phyloP scores from a whole-genome alignment of 2,113 vertebrate species.

The Nycticorax nycticorax region DNA sequence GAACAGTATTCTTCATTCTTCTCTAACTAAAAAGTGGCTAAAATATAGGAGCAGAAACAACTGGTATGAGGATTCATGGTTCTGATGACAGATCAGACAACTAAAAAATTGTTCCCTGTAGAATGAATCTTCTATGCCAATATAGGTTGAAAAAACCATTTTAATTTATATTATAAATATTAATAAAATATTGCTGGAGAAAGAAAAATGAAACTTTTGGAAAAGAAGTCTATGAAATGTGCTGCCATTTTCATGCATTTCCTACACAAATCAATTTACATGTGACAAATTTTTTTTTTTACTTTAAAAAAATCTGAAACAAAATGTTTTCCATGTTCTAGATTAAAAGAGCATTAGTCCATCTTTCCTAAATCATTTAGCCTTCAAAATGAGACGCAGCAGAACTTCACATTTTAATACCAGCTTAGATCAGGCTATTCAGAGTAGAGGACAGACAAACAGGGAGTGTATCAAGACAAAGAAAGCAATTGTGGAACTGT shows the following conservation, averaged over 20 bases:
- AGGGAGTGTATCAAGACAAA: background rate
- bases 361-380: background rate
- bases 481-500: background rate
- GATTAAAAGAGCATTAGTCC: background rate
- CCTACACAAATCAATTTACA: background rate
- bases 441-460: background rate
- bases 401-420: background rate
- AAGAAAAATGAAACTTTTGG: background rate
- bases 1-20: background rate
- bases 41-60: background rate
- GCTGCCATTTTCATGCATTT: background rate
- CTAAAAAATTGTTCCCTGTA: background rate
- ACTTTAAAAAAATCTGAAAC: background rate
- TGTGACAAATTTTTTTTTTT: background rate
- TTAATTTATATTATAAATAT: background rate
- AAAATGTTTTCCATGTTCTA: background rate
- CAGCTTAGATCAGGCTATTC: background rate
- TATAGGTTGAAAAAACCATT: fast-evolving
- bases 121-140: background rate
- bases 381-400: background rate
- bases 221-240: background rate
- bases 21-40: background rate
- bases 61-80: background rate
- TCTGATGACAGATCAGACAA: background rate
- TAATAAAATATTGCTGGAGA: background rate